These are phyloP conservation scores for Myotis vivesi DNA, from an alignment of 2,797 vertebrate genomes.

Conservation along the genomic window DNA sequence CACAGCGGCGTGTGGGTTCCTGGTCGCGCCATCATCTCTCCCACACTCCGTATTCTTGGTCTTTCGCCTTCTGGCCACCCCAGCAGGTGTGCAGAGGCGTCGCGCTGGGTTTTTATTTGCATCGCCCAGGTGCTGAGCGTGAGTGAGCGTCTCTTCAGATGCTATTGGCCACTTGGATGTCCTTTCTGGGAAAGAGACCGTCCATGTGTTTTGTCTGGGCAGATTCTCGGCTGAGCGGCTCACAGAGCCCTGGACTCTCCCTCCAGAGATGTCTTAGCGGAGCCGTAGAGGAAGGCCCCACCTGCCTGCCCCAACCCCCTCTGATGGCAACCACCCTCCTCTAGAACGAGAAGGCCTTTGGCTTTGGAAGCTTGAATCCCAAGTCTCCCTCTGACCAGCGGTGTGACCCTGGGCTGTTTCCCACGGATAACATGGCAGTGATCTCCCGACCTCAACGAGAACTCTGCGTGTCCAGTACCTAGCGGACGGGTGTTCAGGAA, in stretches of 20 bases:
- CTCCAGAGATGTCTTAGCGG: not conserved
- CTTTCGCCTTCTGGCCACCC: not conserved
- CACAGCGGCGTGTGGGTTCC: accelerated
- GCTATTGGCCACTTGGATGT: not conserved
- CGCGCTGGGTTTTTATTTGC: not conserved
- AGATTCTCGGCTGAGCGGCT: not conserved
- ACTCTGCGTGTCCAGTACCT: not conserved
- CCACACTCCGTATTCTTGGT: no score
- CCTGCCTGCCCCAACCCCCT: accelerated
- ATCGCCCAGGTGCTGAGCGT: not conserved
- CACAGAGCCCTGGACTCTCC: not conserved
- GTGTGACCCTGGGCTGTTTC: not conserved
- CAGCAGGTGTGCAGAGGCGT: not conserved
- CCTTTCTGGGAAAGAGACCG: not conserved
- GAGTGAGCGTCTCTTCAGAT: not conserved
- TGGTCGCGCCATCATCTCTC: accelerated
- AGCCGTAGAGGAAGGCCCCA: not conserved
- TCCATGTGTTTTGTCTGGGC: not conserved
- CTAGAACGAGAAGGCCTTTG: not conserved
- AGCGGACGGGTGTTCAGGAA: not conserved
- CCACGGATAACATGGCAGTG: not conserved
- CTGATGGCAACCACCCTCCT: not conserved
- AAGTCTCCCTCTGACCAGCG: not conserved
- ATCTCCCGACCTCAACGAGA: not conserved
- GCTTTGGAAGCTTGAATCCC: not conserved